These are phyloP conservation scores for Hypena proboscidalis DNA, from an alignment of 2,888 invertebrate genomes.

Conservation along the genomic window DNA sequence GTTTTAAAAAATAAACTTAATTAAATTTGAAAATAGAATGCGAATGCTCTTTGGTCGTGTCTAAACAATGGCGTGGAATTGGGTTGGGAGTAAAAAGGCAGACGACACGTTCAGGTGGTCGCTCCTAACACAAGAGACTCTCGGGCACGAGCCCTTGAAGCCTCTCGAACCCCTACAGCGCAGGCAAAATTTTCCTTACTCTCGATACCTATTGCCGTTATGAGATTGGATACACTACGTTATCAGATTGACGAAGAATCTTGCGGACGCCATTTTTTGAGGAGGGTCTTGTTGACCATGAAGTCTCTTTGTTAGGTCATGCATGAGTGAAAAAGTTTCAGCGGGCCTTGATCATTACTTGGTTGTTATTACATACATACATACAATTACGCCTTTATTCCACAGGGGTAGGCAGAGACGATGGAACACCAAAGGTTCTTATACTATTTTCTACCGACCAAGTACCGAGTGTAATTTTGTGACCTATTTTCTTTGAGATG, in stretches of 20 bases:
- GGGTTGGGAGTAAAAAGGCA: conserved; percentile 55
- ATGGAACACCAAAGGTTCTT: too few relatives aligned
- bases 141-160: conserved; percentile 50
- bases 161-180: conserved; percentile 58
- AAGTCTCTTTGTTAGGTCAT: too few relatives aligned
- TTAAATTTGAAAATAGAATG: conserved; percentile 38
- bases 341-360: too few relatives aligned
- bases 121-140: conserved; percentile 46
- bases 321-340: too few relatives aligned
- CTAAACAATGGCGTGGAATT: conserved; percentile 62
- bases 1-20: conserved; percentile 4
- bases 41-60: conserved; percentile 37
- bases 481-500: background rate
- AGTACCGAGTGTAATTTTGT: background rate
- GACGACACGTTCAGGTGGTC: conserved; percentile 65
- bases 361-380: too few relatives aligned
- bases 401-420: too few relatives aligned
- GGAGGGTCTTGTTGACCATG: too few relatives aligned
- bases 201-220: conserved; percentile 47
- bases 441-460: too few relatives aligned
- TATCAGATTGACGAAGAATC: conserved; percentile 20
- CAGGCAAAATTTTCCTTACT: conserved; percentile 55
- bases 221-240: conserved; percentile 34
- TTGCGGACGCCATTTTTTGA: background rate
- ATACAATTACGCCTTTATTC: too few relatives aligned